These are phyloP conservation scores for Papilio demoleus DNA, from an alignment of 2,888 invertebrate species.

Conservation along the genomic window DNA sequence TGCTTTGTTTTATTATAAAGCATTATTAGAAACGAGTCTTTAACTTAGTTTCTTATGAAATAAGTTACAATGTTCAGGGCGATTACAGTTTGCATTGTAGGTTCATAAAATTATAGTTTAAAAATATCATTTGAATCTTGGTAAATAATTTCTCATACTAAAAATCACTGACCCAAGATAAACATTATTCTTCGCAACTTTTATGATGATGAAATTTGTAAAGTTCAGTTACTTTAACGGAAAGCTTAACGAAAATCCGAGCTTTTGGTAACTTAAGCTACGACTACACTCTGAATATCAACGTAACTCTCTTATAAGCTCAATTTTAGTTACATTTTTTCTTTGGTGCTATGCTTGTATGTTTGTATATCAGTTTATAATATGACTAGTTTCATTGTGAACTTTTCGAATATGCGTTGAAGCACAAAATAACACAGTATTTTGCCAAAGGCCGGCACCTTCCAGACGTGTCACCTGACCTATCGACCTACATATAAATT, in stretches of 20 bases:
- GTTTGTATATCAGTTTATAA: not conserved
- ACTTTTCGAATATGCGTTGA: too few relatives aligned
- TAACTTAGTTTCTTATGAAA: too few relatives aligned
- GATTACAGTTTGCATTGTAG: too few relatives aligned
- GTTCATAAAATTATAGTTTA: too few relatives aligned
- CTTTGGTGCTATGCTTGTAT: not conserved
- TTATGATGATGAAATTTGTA: not conserved
- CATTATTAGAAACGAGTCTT: too few relatives aligned
- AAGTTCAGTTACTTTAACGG: not conserved
- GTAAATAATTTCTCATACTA: not conserved
- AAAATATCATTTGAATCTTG: not conserved
- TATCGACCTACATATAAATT: too few relatives aligned
- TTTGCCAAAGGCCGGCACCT: not conserved
- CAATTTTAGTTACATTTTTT: not conserved
- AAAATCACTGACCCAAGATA: not conserved
- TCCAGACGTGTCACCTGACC: slow-evolving; percentile 8
- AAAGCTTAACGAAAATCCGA: not conserved
- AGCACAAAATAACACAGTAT: too few relatives aligned
- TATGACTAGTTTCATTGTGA: not conserved
- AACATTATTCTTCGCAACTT: not conserved
- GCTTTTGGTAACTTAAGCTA: not conserved
- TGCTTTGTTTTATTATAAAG: too few relatives aligned
- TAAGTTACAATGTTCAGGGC: too few relatives aligned
- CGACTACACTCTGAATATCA: not conserved
- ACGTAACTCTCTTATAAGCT: not conserved